Evolutionary conservation across 2,888 invertebrate species (phyloP), one percentile per base, ranked within the genome.

Genomic region (Hypercompe scribonia): DNA sequence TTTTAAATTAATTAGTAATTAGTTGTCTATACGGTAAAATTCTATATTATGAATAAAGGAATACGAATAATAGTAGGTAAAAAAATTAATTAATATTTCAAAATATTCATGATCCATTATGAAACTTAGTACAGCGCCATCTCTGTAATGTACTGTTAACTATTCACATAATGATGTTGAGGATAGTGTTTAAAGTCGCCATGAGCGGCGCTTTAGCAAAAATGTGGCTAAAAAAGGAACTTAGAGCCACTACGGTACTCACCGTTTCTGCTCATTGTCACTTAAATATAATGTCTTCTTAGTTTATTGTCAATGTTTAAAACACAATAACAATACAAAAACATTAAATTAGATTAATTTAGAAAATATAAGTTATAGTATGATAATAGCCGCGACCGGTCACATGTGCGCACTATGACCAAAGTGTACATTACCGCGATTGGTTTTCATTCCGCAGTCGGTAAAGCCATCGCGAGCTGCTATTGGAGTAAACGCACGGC

Each of bases 331-430:
- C 69, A 28, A 75, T 69, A 74, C 70, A 61, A 67, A 76, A 74
- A 77, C 71, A 75, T 75, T 80, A 79, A 84, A 75, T 74, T 72
- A 73, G 64, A 39, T 71, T 70, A 81, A 76, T 79, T 80, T 78
- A 71, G 66, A 71, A 79, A 71, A 75, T 72, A 68, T 71, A 84
- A 72, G 74, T 81, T 83, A 80, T 76, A 77, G 76, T 77, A 75
- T 66, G 69, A 78, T 71, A 73, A 73, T 76, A 77, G 76, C 86
- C 82, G 80, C 84, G 85, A 85, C 86, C 88, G 89, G 91, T 94
- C 94, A 95, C 95, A 95, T 94, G 95, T 94, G 92, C 90, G 89
- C 89, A 90, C 91, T 88, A 84, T 86, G 89, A 89, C 79, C 87
- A 82, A 84, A 87, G 83, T 87, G 85, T 86, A 86, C 77, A 83